Evolutionary conservation across 2,888 invertebrate genomes (phyloP).

Genomic region (Yponomeuta sedellus): DNA sequence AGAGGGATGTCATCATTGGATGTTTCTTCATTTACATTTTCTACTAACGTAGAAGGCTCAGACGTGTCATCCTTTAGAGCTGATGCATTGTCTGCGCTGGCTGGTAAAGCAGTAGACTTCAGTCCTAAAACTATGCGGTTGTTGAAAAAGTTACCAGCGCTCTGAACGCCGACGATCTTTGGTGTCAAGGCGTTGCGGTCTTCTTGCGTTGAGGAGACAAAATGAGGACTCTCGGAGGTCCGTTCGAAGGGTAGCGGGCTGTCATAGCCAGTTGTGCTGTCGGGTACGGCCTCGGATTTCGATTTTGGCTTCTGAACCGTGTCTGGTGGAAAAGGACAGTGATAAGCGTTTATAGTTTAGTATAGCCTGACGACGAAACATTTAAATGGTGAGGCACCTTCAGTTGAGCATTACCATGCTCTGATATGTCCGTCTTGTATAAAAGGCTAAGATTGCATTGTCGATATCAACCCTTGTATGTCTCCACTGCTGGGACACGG

Average conservation of each 20-base stretch:
- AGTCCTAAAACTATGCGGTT: neutral
- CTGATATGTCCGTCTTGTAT: too few relatives aligned
- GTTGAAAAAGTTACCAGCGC: neutral
- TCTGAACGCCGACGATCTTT: neutral
- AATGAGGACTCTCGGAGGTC: neutral
- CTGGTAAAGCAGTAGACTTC: neutral
- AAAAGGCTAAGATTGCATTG: too few relatives aligned
- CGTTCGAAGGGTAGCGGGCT: neutral
- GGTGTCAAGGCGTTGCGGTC: neutral
- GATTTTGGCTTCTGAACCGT: neutral
- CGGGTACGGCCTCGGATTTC: neutral
- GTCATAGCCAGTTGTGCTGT: constrained; percentile 9
- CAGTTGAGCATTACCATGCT: too few relatives aligned
- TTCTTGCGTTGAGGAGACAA: neutral
- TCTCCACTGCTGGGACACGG: too few relatives aligned
- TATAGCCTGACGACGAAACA: too few relatives aligned
- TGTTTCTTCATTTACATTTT: neutral
- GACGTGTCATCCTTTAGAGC: neutral
- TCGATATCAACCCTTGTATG: too few relatives aligned
- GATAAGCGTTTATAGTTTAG: too few relatives aligned
- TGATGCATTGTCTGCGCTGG: neutral
- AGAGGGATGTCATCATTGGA: neutral
- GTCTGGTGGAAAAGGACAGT: neutral
- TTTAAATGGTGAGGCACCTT: too few relatives aligned
- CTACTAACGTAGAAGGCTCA: neutral